Conservation (phyloP, 2,797 vertebrate species). For the Falco biarmicus region DNA sequence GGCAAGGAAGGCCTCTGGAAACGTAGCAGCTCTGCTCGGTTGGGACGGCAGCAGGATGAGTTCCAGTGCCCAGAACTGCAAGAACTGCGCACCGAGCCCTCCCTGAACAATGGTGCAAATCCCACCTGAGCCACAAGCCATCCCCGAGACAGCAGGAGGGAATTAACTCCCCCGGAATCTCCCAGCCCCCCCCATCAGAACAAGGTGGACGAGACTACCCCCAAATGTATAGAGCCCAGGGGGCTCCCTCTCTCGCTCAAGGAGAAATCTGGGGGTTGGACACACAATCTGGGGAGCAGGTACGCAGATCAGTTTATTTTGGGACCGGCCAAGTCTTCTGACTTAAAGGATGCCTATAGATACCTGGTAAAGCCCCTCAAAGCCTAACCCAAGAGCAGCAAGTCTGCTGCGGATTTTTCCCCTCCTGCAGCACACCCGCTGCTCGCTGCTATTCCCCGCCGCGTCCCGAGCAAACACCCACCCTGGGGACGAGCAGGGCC, state of each 20-base stretch:
- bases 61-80: too few species aligned
- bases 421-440: neutral
- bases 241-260: too few species aligned
- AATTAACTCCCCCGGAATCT: neutral
- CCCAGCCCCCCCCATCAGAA: neutral
- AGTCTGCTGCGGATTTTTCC: neutral
- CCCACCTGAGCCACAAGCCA: rapidly evolving
- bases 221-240: neutral
- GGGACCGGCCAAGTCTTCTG: neutral
- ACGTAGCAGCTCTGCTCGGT: neutral
- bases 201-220: rapidly evolving
- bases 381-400: neutral
- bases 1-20: neutral
- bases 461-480: neutral
- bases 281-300: too few species aligned
- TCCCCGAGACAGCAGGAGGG: neutral
- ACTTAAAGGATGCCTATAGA: neutral
- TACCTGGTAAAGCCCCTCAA: neutral
- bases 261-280: neutral
- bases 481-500: rapidly evolving
- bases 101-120: rapidly evolving
- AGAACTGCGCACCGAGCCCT: neutral
- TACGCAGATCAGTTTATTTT: neutral
- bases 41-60: neutral
- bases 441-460: neutral